These are phyloP conservation scores for Stenchaetothrips biformis DNA, from an alignment of 2,888 invertebrate genomes.

Conservation along the genomic window DNA sequence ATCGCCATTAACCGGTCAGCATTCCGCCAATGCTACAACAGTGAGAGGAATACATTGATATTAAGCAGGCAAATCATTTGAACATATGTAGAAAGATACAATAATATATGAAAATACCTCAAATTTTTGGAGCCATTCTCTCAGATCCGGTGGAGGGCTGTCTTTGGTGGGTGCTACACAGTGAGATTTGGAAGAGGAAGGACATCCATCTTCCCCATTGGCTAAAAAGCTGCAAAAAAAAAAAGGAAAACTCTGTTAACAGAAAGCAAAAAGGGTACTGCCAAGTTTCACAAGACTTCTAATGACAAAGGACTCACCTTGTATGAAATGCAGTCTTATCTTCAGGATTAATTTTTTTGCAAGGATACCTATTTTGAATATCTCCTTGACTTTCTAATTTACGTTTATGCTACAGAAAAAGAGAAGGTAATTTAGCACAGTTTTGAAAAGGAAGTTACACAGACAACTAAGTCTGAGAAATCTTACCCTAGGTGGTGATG, in stretches of 20 bases:
- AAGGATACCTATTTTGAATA: constrained; percentile 49
- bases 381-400: constrained; percentile 44
- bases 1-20: constrained; percentile 83
- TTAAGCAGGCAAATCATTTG: constrained; percentile 5
- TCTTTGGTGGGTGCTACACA: constrained; percentile 68
- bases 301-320: constrained; percentile 34
- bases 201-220: constrained; percentile 4
- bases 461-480: too few relatives aligned
- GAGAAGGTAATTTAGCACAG: constrained; percentile 18
- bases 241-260: constrained; percentile 7
- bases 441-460: neutral
- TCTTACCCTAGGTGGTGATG: constrained; percentile 2
- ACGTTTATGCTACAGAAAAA: constrained; percentile 47
- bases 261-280: neutral
- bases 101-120: constrained; percentile 52
- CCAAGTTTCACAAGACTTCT: neutral
- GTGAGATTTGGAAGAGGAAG: constrained; percentile 34
- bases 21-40: constrained; percentile 71
- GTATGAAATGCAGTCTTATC: constrained; percentile 43
- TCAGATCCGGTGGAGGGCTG: constrained; percentile 72
- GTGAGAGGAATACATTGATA: constrained; percentile 26
- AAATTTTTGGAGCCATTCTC: constrained; percentile 69
- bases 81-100: neutral
- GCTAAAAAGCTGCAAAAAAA: neutral
- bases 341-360: constrained; percentile 53